Evolutionary conservation across 2,113 vertebrate genomes (phyloP).

Genomic region (Apaloderma vittatum): DNA sequence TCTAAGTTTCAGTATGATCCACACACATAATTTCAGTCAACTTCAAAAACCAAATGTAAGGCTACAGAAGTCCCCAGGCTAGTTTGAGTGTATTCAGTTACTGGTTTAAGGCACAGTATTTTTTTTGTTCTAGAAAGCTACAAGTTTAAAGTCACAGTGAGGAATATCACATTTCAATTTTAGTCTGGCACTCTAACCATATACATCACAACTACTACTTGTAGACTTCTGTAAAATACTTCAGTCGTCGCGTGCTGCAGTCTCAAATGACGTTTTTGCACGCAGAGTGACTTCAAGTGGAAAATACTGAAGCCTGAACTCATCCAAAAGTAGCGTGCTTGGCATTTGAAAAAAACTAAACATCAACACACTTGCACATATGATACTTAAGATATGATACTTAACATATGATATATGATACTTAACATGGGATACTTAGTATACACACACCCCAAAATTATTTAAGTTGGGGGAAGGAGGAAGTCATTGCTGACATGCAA

Average conservation of each 20-base stretch:
- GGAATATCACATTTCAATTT: conserved; percentile 37
- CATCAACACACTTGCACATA: neutral
- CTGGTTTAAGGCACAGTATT: conserved; percentile 75
- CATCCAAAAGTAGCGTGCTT: neutral
- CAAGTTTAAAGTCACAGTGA: conserved; percentile 75
- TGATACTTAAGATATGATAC: neutral
- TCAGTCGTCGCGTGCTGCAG: conserved; percentile 19
- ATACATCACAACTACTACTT: neutral
- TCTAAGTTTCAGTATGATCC: neutral
- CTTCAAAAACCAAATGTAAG: conserved; percentile 36
- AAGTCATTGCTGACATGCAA: neutral
- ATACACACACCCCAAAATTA: neutral
- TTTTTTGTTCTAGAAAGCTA: conserved; percentile 44
- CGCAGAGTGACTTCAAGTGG: neutral
- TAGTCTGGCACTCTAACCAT: conserved; percentile 58
- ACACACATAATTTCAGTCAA: conserved; percentile 14
- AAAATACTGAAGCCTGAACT: conserved; percentile 11
- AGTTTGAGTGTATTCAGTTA: conserved; percentile 22
- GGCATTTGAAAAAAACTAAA: neutral
- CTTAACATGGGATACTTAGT: no score
- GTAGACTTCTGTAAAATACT: neutral
- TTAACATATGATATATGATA: neutral
- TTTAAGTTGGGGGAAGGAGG: neutral
- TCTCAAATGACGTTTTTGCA: neutral
- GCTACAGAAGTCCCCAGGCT: conserved; percentile 20